Evolutionary conservation across 1,140 invertebrate species (phyloP).

Genomic region (Platorchestia sp.): DNA sequence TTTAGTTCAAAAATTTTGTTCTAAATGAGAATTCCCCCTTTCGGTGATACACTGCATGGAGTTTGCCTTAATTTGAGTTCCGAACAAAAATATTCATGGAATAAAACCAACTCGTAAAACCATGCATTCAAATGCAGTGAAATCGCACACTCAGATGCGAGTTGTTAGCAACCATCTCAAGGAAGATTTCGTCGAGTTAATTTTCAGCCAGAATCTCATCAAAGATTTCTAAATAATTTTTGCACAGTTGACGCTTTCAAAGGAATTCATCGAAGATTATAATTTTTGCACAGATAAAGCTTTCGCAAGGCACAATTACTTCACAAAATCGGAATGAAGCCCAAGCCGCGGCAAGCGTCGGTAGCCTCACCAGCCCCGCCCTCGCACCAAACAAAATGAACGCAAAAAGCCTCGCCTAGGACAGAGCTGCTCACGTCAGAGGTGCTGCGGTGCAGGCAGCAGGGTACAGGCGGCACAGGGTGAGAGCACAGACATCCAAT

Average conservation of each 20-base stretch:
- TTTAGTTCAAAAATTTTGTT: neutral
- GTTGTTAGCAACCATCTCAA: neutral
- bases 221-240: neutral
- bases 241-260: neutral
- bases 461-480: neutral
- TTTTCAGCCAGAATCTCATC: neutral
- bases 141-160: neutral
- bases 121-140: neutral
- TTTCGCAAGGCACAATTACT: neutral
- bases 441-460: neutral
- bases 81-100: too few species aligned
- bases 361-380: neutral
- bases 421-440: slow-evolving; percentile 27
- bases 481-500: neutral
- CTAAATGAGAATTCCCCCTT: too few species aligned
- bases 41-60: neutral
- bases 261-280: neutral
- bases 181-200: neutral
- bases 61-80: neutral
- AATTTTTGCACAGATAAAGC: neutral
- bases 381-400: slow-evolving; percentile 23
- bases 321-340: too few species aligned
- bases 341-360: neutral
- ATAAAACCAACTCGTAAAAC: neutral
- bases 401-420: slow-evolving; percentile 23